Evolutionary conservation across 2,888 invertebrate species (phyloP), one percentile per base, ranked within the genome.

Genomic region (Cheilosia grossa): DNA sequence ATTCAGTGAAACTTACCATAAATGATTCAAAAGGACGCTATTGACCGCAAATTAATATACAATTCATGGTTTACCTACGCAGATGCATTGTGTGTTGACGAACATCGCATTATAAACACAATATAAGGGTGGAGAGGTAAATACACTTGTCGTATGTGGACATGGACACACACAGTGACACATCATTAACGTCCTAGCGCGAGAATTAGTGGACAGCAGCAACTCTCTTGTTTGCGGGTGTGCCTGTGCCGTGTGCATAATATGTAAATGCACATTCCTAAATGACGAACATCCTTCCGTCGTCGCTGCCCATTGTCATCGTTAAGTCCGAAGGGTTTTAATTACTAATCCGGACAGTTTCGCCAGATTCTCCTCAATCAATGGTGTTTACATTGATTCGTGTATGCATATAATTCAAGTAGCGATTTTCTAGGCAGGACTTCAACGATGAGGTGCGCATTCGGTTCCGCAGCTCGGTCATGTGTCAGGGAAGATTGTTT

Each of bases 21-120:
- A 80, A 80, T 67, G 44, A 80, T 80, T 80, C 80, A 80, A 67
- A 73, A 37, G 66, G 54, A 72, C 75, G 66, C 78, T 58, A 67
- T 56, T 73, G 78, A 82, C 78, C 82, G 67, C 82, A 82, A 30
- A 78, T 78, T 66, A 67, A 61, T 72, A 67, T 82, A 66, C 82
- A 82, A 82, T 72, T 75, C 77, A 74, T 63, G 59, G 37, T 37
- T 19, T 47, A 9, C 47, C 44, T 37, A 13, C 13, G 13, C 10
- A 13, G 37, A 37, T 37, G 17, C 7, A n/a, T 47, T 51, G 47
- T 42, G 66, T 82, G 66, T 72, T 77, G 49, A 78, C 61, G 54
- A 49, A 54, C 59, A 40, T 70, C 47, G 64, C 64, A 72, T 72
- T 56, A n/a, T n/a, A 15, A 15, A 27, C 21, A 30, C 7, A 27